Evolutionary conservation across 2,888 invertebrate species (phyloP).

Genomic region (Emesis russula): DNA sequence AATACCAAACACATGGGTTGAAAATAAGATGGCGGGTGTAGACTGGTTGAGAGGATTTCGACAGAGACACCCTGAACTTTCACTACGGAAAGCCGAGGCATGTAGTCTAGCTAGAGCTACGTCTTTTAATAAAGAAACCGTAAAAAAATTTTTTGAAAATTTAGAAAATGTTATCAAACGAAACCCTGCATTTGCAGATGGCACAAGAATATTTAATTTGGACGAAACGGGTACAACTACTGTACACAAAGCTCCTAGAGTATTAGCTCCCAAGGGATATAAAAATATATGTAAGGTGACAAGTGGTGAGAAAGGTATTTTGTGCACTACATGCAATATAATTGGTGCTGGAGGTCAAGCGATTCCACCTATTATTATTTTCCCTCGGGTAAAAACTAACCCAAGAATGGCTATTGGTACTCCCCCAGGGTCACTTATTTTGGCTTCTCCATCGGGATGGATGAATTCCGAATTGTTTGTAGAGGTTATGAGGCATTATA

Average conservation of each 20-base stretch:
- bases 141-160: too few relatives aligned
- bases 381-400: constrained; percentile 38
- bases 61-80: neutral
- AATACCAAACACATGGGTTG: neutral
- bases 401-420: constrained; percentile 89
- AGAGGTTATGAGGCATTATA: constrained; percentile 90
- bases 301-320: constrained; percentile 78
- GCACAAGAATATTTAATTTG: neutral
- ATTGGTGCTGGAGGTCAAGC: constrained; percentile 82
- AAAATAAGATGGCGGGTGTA: neutral
- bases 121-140: too few relatives aligned
- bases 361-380: constrained; percentile 40
- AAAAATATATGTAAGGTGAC: constrained; percentile 54
- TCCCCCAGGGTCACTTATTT: constrained; percentile 89
- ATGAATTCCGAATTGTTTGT: constrained; percentile 90
- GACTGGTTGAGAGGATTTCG: constrained; percentile 7
- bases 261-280: constrained; percentile 84
- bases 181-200: neutral
- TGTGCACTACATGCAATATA: constrained; percentile 86
- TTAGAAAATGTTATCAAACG: too few relatives aligned
- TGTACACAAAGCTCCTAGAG: constrained; percentile 64
- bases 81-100: too few relatives aligned
- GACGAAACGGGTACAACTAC: constrained; percentile 40
- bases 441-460: constrained; percentile 90
- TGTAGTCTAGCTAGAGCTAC: too few relatives aligned